Conservation (phyloP, 2,888 invertebrate species). For the Leucoma salicis region DNA sequence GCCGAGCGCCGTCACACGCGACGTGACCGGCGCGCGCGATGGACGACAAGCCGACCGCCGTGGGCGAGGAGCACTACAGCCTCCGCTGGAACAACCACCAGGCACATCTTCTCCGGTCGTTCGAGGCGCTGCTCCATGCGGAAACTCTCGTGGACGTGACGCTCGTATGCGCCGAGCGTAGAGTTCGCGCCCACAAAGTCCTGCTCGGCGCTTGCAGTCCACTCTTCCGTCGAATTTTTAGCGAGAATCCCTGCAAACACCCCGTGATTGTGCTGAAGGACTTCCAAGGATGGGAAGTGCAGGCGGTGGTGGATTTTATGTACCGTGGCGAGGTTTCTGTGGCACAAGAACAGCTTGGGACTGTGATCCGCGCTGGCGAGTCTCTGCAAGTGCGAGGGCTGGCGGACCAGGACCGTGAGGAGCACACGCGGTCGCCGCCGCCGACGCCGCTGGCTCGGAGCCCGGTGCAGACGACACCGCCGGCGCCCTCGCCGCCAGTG, state of each 20-base stretch:
- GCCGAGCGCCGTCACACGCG: slow-evolving; percentile 52
- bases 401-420: slow-evolving; percentile 84
- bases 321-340: slow-evolving; percentile 96
- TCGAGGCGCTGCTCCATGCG: slow-evolving; percentile 93
- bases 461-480: slow-evolving; percentile 70
- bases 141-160: slow-evolving; percentile 95
- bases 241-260: slow-evolving; percentile 96
- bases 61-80: slow-evolving; percentile 91
- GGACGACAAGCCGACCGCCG: slow-evolving; percentile 74
- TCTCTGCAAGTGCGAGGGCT: slow-evolving; percentile 92
- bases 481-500: slow-evolving; percentile 71
- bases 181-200: slow-evolving; percentile 94
- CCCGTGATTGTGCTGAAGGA: slow-evolving; percentile 96
- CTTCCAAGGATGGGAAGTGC: slow-evolving; percentile 93
- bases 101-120: slow-evolving; percentile 92
- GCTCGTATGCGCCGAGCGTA: slow-evolving; percentile 92
- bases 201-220: slow-evolving; percentile 94
- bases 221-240: slow-evolving; percentile 93
- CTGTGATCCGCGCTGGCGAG: slow-evolving; percentile 93
- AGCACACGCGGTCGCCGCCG: slow-evolving; percentile 62
- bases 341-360: slow-evolving; percentile 90
- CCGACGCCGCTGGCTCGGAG: slow-evolving; percentile 65
- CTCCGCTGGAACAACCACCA: slow-evolving; percentile 97
- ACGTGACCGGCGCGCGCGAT: slow-evolving; percentile 63
- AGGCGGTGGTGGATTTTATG: slow-evolving; percentile 96